phyloP scores from a whole-genome alignment of 2,888 invertebrate genomes.

The Trachelus troglodyta region DNA sequence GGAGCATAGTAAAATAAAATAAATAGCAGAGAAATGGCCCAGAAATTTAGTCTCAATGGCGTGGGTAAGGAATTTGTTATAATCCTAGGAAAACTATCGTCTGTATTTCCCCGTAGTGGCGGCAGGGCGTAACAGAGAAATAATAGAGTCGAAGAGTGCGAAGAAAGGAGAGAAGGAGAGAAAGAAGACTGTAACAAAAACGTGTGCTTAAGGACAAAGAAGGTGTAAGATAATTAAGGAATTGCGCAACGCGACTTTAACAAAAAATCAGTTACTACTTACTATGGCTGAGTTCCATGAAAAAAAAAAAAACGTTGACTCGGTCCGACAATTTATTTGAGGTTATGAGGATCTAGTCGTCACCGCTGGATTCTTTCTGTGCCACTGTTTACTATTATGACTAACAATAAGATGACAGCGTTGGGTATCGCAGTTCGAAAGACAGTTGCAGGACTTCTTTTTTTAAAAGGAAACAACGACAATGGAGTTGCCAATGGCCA shows the following conservation, averaged over 20 bases:
- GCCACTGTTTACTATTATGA: background rate
- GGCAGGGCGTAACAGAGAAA: too few relatives aligned
- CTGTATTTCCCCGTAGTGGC: too few relatives aligned
- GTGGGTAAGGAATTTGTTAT: background rate
- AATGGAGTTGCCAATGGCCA: constrained; percentile 1
- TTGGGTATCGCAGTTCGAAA: background rate
- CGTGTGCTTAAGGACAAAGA: background rate
- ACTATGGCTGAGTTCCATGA: background rate
- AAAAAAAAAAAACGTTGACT: background rate
- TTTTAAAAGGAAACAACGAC: background rate
- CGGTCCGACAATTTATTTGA: background rate
- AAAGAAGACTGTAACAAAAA: background rate
- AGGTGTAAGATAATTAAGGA: background rate
- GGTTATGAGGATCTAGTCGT: background rate
- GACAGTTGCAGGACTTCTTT: background rate
- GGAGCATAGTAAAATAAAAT: background rate
- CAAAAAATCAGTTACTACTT: background rate
- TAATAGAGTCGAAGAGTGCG: background rate
- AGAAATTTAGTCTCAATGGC: background rate
- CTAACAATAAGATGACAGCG: background rate
- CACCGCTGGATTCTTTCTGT: background rate
- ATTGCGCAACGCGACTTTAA: background rate
- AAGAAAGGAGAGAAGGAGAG: background rate
- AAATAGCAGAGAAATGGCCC: background rate
- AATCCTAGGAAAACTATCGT: too few relatives aligned